Conservation (phyloP, 2,113 vertebrate species). For the Ammodytes dubius region DNA sequence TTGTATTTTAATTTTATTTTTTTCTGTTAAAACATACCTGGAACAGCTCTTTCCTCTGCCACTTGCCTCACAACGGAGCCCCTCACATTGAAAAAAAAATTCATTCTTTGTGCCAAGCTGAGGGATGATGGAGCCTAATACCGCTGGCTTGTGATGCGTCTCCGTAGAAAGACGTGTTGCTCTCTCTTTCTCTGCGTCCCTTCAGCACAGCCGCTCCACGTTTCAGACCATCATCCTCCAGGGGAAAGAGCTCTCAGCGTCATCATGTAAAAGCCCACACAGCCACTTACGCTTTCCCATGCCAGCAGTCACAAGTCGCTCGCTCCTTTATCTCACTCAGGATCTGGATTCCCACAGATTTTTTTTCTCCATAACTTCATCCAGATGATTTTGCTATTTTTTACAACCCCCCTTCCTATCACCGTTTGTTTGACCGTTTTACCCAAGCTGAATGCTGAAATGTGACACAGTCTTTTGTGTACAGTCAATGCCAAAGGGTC, state of each 20-base stretch:
- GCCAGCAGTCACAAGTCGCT: constrained; percentile 61
- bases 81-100: constrained; percentile 75
- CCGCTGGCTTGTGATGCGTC: constrained; percentile 44
- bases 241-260: constrained; percentile 72
- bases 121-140: constrained; percentile 8
- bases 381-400: constrained; percentile 17
- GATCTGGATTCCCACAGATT: constrained; percentile 63
- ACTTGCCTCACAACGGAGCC: constrained; percentile 62
- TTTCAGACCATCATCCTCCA: constrained; percentile 75
- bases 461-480: not conserved
- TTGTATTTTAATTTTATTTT: not conserved
- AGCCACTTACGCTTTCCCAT: constrained; percentile 72
- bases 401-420: not conserved
- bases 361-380: constrained; percentile 42
- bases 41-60: constrained; percentile 67
- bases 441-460: not conserved
- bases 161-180: constrained; percentile 47
- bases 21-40: constrained; percentile 67
- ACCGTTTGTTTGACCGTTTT: not conserved
- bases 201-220: constrained; percentile 71
- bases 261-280: constrained; percentile 79
- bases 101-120: constrained; percentile 62
- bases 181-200: constrained; percentile 52
- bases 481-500: not conserved
- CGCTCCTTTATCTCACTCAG: constrained; percentile 36